A percentile compares a stretch with the other conserved stretches of the same genome.
Conservation (phyloP, 2,113 vertebrate species). For the Cichladusa arquata region DNA sequence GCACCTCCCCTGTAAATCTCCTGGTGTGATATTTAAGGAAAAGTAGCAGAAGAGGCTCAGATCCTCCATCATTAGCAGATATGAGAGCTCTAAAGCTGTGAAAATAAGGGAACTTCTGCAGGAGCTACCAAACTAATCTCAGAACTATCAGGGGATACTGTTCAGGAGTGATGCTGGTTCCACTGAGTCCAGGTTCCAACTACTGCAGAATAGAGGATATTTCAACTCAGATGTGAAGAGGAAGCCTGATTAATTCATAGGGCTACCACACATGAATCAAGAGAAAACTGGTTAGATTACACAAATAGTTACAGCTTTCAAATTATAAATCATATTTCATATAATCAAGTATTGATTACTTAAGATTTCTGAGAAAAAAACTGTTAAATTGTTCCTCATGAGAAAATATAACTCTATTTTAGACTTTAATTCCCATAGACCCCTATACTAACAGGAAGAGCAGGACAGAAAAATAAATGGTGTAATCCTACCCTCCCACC, state of each 20-base stretch:
- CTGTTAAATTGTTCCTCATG: background rate
- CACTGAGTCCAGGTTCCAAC: background rate
- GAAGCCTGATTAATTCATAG: background rate
- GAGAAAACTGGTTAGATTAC: background rate
- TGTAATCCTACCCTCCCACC: background rate
- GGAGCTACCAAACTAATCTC: background rate
- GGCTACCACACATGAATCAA: background rate
- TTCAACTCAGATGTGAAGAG: background rate
- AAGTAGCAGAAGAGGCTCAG: background rate
- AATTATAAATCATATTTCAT: background rate
- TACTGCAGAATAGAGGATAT: background rate
- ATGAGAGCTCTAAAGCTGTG: background rate
- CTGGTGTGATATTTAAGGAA: background rate
- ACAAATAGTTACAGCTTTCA: background rate
- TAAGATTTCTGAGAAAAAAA: background rate
- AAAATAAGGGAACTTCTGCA: background rate
- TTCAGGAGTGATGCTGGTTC: background rate
- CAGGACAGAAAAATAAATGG: constrained; percentile 5
- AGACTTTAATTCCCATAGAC: background rate
- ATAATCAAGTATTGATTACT: constrained; percentile 31
- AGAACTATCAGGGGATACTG: background rate
- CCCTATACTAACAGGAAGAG: background rate
- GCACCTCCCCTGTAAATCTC: background rate
- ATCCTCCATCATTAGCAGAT: background rate
- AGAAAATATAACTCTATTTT: constrained; percentile 2